These are phyloP conservation scores for Peromyscus californicus DNA, from an alignment of 2,113 vertebrate species.

Conservation along the genomic window DNA sequence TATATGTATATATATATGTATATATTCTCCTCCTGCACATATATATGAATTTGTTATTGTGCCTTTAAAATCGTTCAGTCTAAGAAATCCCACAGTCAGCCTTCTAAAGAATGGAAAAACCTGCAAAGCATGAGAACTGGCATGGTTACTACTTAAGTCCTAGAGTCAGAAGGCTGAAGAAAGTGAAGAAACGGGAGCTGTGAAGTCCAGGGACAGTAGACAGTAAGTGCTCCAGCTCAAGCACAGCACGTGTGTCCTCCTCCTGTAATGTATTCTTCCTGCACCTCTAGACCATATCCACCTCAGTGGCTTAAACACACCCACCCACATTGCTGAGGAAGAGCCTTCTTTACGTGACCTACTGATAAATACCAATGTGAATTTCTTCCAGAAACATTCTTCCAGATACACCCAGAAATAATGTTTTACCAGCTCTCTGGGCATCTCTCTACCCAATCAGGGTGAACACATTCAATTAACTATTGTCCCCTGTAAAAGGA, in stretches of 20 bases:
- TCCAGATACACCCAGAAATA: not conserved
- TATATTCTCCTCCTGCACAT: too few relatives aligned
- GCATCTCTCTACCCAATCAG: not conserved
- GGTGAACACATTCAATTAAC: not conserved
- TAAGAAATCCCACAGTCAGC: not conserved
- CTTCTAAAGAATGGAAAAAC: not conserved
- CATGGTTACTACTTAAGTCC: not conserved
- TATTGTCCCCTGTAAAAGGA: not conserved
- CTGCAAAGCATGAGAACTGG: not conserved
- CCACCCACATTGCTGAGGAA: not conserved
- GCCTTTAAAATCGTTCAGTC: not conserved
- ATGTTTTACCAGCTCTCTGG: slow-evolving; percentile 1
- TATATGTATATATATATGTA: not conserved
- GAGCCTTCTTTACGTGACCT: not conserved
- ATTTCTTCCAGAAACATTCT: not conserved
- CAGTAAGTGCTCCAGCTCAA: not conserved
- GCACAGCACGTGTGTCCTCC: not conserved
- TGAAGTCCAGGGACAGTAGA: not conserved
- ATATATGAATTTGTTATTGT: not conserved
- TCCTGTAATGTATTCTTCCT: not conserved
- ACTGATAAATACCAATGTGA: not conserved
- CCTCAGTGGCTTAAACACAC: not conserved
- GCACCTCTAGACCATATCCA: not conserved
- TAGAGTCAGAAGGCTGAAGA: not conserved
- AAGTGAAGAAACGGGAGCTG: not conserved